Evolutionary conservation across 2,888 invertebrate species (phyloP), one percentile per base, ranked within the genome.

Genomic region (Arge pagana): DNA sequence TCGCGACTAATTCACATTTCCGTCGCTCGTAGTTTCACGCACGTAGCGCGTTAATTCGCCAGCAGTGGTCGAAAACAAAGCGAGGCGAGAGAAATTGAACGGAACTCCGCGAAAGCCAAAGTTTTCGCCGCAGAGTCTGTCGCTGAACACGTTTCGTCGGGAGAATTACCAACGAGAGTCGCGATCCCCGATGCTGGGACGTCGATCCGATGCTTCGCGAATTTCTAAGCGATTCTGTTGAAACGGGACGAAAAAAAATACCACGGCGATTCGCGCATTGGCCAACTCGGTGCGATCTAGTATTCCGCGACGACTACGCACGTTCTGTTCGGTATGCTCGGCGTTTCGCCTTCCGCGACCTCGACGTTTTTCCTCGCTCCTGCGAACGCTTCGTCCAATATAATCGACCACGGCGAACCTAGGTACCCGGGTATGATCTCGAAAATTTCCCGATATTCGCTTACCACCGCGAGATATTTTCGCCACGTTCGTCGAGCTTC

Each of bases 161-260:
- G n/a, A n/a, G n/a, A n/a, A n/a, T n/a, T n/a, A n/a, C n/a, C 3
- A 11, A 8, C 21, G 10, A n/a, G 1, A 13, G 5, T 4, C 6
- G 10, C n/a, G n/a, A 28, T 16, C 8, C 19, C 37, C 55, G 54
- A 43, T 54, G 42, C 50, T 54, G 50, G 54, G 52, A 54, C 42
- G 41, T 33, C 42, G 48, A 63, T 53, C 50, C 35, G n/a, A n/a
- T n/a, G n/a, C 33, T 39, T 55, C 57, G 45, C 55, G 57, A 58
- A 59, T 57, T 58, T 55, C 54, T 60, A 58, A 61, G 49, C 52
- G 50, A 48, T 61, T 63, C 61, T 51, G 7, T 35, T 35, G 45
- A 33, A 45, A n/a, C n/a, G n/a, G n/a, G n/a, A n/a, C n/a, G 45
- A 42, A 54, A 52, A 63, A 57, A 57, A 53, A 50, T 53, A 35